These are phyloP conservation scores for Troglohyphantes excavatus DNA, from an alignment of 2,888 invertebrate genomes.

Conservation along the genomic window DNA sequence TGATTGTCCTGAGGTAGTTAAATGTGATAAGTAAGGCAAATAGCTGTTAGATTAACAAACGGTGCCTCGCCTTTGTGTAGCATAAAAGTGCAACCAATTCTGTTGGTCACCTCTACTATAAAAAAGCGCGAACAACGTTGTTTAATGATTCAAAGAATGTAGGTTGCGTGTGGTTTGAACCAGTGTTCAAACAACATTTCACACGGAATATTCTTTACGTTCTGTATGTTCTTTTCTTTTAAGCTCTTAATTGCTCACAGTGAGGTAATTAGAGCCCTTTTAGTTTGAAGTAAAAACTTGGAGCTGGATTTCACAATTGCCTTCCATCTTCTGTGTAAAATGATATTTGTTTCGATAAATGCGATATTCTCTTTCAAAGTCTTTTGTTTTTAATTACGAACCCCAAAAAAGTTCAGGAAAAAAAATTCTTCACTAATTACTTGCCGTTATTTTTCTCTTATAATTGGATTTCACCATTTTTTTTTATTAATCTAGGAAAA, in stretches of 20 bases:
- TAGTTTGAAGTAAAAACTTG: slow-evolving; percentile 37
- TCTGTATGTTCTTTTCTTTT: slow-evolving; percentile 46
- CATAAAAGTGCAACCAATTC: slow-evolving; percentile 44
- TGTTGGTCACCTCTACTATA: slow-evolving; percentile 12
- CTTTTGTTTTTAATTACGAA: slow-evolving; percentile 32
- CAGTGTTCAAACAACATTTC: slow-evolving; percentile 65
- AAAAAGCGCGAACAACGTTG: slow-evolving; percentile 66
- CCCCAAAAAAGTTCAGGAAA: background rate
- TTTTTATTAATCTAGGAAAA: too few species aligned
- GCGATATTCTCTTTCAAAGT: slow-evolving; percentile 8
- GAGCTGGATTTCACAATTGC: slow-evolving; percentile 4
- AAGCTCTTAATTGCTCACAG: slow-evolving; percentile 58
- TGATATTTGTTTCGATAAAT: slow-evolving; percentile 49
- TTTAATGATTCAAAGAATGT: slow-evolving; percentile 61
- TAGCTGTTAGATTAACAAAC: slow-evolving; percentile 36
- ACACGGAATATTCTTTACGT: slow-evolving; percentile 56
- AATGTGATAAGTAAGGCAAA: background rate
- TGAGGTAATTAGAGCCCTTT: slow-evolving; percentile 57
- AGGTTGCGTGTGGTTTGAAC: slow-evolving; percentile 51
- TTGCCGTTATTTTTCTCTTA: background rate
- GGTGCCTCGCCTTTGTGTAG: slow-evolving; percentile 14
- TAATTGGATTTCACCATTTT: too few species aligned
- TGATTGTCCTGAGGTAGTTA: background rate
- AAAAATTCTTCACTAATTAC: background rate
- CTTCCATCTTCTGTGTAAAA: background rate